phyloP scores from a whole-genome alignment of 2,888 invertebrate genomes.

The Apodemia duryi region DNA sequence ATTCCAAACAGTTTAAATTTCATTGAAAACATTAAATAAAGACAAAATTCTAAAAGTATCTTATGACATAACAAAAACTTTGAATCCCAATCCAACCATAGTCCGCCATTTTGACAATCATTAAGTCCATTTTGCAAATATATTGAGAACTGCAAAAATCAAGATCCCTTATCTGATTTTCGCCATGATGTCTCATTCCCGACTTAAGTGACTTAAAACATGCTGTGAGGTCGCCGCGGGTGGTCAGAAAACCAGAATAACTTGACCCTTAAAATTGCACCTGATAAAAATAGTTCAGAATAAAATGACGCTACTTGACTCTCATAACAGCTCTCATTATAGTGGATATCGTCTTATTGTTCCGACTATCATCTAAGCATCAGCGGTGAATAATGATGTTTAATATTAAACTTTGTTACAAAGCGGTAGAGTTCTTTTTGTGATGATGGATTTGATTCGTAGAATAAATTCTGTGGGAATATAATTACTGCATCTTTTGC shows the following conservation, averaged over 20 bases:
- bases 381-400: constrained; percentile 19
- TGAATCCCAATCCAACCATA: not conserved
- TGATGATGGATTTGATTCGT: constrained; percentile 32
- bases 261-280: constrained; percentile 32
- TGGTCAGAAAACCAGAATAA: constrained; percentile 46
- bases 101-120: constrained; percentile 3
- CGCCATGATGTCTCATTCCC: constrained; percentile 44
- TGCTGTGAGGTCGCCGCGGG: constrained; percentile 57
- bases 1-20: not conserved
- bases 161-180: constrained; percentile 38
- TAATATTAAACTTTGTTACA: constrained; percentile 33
- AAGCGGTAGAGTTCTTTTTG: constrained; percentile 26
- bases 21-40: not conserved
- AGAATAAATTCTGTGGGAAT: constrained; percentile 42
- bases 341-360: constrained; percentile 35
- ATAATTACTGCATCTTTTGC: constrained; percentile 47
- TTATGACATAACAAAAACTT: not conserved
- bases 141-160: constrained; percentile 34
- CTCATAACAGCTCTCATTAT: constrained; percentile 2
- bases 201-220: constrained; percentile 51
- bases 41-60: constrained; percentile 1
- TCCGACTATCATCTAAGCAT: constrained; percentile 47
- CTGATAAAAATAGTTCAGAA: constrained; percentile 7
- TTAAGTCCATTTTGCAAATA: constrained; percentile 17
- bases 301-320: constrained; percentile 13